These are phyloP conservation scores for Endotricha flammealis DNA, from an alignment of 2,888 invertebrate species.

Conservation along the genomic window DNA sequence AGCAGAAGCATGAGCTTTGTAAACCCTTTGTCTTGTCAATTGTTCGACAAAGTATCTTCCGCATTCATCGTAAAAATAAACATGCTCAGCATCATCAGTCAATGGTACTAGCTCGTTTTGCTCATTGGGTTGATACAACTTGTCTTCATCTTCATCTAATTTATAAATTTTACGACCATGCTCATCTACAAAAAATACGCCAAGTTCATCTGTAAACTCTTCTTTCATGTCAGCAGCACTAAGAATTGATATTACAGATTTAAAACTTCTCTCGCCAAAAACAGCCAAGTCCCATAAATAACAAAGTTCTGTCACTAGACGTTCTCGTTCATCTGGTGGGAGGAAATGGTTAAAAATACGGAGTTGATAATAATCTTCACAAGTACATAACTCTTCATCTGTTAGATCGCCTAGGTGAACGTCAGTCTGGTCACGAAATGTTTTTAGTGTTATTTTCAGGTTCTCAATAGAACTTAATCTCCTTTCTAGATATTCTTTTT, in stretches of 20 bases:
- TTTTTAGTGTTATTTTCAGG: constrained; percentile 46
- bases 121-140: constrained; percentile 58
- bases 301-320: constrained; percentile 59
- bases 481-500: constrained; percentile 53
- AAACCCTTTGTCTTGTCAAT: constrained; percentile 52
- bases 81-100: constrained; percentile 48
- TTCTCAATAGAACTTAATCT: constrained; percentile 49
- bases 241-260: constrained; percentile 63
- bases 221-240: constrained; percentile 57
- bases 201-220: constrained; percentile 59
- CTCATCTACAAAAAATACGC: constrained; percentile 56
- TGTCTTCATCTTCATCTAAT: constrained; percentile 40
- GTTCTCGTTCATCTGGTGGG: constrained; percentile 50
- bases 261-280: constrained; percentile 48
- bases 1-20: constrained; percentile 55
- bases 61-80: constrained; percentile 67
- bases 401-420: constrained; percentile 29
- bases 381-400: constrained; percentile 44
- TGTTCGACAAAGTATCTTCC: constrained; percentile 59
- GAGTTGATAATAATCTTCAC: constrained; percentile 59
- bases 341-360: constrained; percentile 61
- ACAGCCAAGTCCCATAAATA: constrained; percentile 59
- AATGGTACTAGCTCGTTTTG: constrained; percentile 51
- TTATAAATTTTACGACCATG: constrained; percentile 63
- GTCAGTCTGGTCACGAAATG: constrained; percentile 32